Base-by-base conservation (phyloP, 2,797 vertebrate species). In the Malacoraja senta region DNA sequence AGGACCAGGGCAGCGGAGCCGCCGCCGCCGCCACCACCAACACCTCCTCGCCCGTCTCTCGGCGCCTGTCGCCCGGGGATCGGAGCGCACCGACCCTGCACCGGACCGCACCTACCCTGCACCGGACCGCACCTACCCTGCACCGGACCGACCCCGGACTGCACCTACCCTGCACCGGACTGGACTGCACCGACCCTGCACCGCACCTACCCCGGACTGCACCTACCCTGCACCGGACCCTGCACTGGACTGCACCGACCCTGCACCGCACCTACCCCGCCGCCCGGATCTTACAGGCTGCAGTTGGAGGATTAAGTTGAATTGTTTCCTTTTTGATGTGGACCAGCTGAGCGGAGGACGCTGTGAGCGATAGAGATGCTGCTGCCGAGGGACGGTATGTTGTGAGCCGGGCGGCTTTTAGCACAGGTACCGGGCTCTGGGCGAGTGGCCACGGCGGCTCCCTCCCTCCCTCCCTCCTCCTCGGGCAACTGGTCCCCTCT, bases 271-370 rank as follows among this genome's bases (percentile, higher is more conserved):
- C n/a, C n/a, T n/a, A n/a, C n/a, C 29, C 81, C 81, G 53, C 8
- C 63, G n/a, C 84, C 35, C 84, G 84, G 84, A 88, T 88, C 61
- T 68, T 88, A 88, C 84, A 68, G 84, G 63, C 84, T 88, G 84
- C 65, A 86, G 83, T 86, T 44, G 38, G 71, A 91, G 90, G 90
- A 91, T 91, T 91, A 91, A 72, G 90, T 91, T 91, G 72, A 44
- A 74, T 74, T 74, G 19, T 74, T 74, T 74, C 44, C 63, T 90
- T 68, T 38, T 44, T 35, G 90, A 44, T 74, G 90, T 53, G 90
- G 90, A 74, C 71, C 90, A 74, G 88, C 68, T 72, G 88, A 65
- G 8, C 35, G 68, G 8, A 68, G 86, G 8, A 19, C 38, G 35
- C 38, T 38, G 68, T 6, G 19, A 72, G 68, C 44, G 90, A 74